Percentiles rank a stretch among this genome's conserved stretches.
Conservation (phyloP, 2,888 invertebrate genomes). For the Plebejus argus region DNA sequence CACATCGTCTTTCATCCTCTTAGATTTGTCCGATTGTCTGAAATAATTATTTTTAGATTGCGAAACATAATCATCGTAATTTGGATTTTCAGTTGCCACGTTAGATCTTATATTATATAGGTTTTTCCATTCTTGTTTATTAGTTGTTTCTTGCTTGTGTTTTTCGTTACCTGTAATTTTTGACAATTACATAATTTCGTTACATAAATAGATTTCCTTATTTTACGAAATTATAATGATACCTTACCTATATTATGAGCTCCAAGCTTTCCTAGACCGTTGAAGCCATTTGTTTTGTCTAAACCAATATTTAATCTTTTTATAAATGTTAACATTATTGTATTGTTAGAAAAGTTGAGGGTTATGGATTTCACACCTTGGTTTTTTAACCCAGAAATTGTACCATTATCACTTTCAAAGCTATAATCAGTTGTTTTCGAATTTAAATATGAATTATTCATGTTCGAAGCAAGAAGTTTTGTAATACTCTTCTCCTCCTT, state of each 20-base stretch:
- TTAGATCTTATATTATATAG: not conserved
- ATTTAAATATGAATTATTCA: not conserved
- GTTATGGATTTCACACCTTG: not conserved
- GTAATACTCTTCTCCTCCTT: not conserved
- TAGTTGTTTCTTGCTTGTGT: not conserved
- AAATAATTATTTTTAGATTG: not conserved
- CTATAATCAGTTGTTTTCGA: not conserved
- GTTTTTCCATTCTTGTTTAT: not conserved
- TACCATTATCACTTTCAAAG: not conserved
- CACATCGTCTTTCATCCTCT: conserved; percentile 9
- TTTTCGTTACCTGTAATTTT: not conserved
- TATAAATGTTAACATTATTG: not conserved
- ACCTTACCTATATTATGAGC: not conserved
- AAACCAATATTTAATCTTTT: not conserved
- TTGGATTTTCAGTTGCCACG: not conserved
- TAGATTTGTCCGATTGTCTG: not conserved
- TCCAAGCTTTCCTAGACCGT: not conserved
- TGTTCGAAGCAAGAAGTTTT: not conserved
- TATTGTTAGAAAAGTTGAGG: not conserved
- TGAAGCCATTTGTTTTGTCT: not conserved
- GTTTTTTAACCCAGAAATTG: not conserved
- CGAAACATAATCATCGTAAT: not conserved
- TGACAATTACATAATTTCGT: no score
- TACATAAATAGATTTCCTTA: no score
- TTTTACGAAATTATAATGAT: not conserved